Conservation (phyloP, 2,888 invertebrate species). For the Plebejus melissa region DNA sequence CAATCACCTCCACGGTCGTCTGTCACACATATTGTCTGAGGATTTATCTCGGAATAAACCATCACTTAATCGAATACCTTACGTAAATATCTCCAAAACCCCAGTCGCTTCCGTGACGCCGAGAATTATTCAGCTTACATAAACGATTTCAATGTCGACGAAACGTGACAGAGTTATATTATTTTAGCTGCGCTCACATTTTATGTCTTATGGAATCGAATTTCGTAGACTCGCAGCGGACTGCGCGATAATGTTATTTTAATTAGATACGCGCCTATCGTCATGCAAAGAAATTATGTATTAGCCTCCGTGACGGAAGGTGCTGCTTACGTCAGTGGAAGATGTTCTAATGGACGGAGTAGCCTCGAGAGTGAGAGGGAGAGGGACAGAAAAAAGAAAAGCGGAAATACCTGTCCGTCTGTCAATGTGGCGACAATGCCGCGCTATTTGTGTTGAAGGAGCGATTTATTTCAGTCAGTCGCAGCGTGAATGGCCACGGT, state of each 20-base stretch:
- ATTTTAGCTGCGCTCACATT: constrained; percentile 5
- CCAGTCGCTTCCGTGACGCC: neutral
- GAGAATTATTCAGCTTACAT: neutral
- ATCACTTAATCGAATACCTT: neutral
- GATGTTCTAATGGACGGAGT: constrained; percentile 37
- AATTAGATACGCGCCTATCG: constrained; percentile 44
- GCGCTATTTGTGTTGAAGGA: constrained; percentile 76
- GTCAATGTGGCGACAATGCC: constrained; percentile 73
- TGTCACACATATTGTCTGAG: constrained; percentile 22
- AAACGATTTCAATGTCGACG: constrained; percentile 14
- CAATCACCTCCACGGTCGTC: constrained; percentile 33
- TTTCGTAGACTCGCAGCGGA: neutral
- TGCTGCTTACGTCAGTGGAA: constrained; percentile 56
- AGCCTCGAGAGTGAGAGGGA: constrained; percentile 37
- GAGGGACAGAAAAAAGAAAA: constrained; percentile 57
- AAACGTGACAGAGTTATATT: constrained; percentile 5
- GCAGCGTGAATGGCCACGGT: constrained; percentile 73
- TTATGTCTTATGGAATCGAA: constrained; percentile 15
- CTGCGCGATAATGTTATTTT: constrained; percentile 41
- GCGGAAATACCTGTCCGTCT: constrained; percentile 71
- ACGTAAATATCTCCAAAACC: neutral
- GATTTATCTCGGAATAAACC: constrained; percentile 16
- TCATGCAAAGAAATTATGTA: constrained; percentile 46
- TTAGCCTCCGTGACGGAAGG: constrained; percentile 45
- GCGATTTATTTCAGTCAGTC: constrained; percentile 77